These are phyloP conservation scores for Galerucella nymphaeae DNA, from an alignment of 2,888 invertebrate species.

Conservation along the genomic window DNA sequence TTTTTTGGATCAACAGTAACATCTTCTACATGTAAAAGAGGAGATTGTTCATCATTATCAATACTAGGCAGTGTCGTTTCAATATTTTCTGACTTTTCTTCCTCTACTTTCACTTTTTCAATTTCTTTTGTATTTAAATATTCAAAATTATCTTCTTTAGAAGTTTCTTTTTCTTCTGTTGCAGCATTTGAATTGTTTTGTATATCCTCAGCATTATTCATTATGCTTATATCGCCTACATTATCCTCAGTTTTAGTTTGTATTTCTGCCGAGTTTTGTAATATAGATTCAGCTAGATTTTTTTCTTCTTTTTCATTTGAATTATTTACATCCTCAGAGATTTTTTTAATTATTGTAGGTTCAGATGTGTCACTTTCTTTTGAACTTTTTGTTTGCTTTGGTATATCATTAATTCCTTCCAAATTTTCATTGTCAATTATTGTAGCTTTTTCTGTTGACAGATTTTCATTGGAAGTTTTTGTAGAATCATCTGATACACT, in stretches of 20 bases:
- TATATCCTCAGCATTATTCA: background rate
- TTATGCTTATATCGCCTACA: background rate
- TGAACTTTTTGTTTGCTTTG: background rate
- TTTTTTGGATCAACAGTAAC: constrained; percentile 43
- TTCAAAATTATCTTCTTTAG: constrained; percentile 10
- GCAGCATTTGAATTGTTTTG: background rate
- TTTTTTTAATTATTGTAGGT: background rate
- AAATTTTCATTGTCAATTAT: background rate
- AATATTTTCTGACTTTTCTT: constrained; percentile 23
- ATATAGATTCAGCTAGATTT: background rate
- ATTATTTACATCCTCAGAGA: background rate
- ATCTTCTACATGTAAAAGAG: constrained; percentile 28
- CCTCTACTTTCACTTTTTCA: constrained; percentile 22
- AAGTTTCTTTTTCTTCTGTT: constrained; percentile 20
- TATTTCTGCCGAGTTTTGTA: background rate
- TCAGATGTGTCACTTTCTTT: background rate
- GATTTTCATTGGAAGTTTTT: background rate
- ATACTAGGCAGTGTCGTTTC: constrained; percentile 29
- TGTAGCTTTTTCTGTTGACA: no score
- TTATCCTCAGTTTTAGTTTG: background rate
- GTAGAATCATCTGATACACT: background rate
- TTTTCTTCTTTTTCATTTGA: background rate
- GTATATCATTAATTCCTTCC: background rate
- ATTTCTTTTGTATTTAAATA: background rate
- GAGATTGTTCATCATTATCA: constrained; percentile 19